Evolutionary conservation across 2,113 vertebrate species (phyloP).

Genomic region (Eubucco bourcierii): DNA sequence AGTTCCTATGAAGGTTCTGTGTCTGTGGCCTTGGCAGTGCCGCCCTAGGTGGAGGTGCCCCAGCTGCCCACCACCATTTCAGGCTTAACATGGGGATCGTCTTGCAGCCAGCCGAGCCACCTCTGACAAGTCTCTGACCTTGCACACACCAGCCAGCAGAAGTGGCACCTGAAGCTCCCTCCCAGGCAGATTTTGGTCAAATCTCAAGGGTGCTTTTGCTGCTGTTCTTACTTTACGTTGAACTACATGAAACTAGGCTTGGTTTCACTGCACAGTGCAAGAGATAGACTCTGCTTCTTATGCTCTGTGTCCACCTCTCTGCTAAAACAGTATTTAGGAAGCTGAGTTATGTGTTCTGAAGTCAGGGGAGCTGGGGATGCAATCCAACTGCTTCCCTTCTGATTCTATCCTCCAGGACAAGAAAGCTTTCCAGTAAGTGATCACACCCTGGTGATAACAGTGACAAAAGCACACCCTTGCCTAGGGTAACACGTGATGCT

Average conservation of each 20-base stretch:
- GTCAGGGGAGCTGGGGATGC: not conserved
- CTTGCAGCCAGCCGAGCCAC: not conserved
- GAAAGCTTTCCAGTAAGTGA: not conserved
- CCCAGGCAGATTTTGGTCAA: rapidly evolving
- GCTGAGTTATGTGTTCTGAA: not conserved
- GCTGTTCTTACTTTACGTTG: not conserved
- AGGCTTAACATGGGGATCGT: rapidly evolving
- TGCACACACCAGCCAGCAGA: not conserved
- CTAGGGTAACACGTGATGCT: not conserved
- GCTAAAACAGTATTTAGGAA: conserved; percentile 31
- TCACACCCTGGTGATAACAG: not conserved
- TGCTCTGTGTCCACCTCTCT: not conserved
- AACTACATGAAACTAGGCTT: not conserved
- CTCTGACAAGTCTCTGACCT: not conserved
- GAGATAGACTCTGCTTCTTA: not conserved
- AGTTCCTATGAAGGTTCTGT: not conserved
- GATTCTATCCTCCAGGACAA: not conserved
- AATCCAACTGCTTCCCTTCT: not conserved
- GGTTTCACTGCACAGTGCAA: rapidly evolving
- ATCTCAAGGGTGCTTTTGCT: not conserved
- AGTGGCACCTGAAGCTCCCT: not conserved
- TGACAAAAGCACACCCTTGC: not conserved
- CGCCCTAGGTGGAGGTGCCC: rapidly evolving
- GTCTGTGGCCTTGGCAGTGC: rapidly evolving
- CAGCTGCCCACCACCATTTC: not conserved